phyloP scores from a whole-genome alignment of 2,888 invertebrate genomes.

The Synergus gifuensis region DNA sequence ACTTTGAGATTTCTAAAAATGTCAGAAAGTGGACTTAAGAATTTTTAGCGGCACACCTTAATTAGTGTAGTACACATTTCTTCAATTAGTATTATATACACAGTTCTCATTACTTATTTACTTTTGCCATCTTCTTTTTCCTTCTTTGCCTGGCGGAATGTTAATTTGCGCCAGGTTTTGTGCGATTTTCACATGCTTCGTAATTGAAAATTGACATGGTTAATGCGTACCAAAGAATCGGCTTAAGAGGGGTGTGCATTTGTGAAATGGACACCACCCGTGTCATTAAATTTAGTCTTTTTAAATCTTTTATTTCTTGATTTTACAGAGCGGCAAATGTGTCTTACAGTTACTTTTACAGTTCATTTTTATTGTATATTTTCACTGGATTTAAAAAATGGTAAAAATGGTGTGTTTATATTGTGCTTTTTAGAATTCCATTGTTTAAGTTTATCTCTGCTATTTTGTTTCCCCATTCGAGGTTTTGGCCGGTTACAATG shows the following conservation, averaged over 20 bases:
- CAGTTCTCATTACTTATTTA: slow-evolving; percentile 22
- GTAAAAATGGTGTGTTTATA: background rate
- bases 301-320: background rate
- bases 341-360: background rate
- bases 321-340: background rate
- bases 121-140: slow-evolving; percentile 13
- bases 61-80: slow-evolving; percentile 27
- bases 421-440: slow-evolving; percentile 9
- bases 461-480: background rate
- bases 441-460: slow-evolving; percentile 1
- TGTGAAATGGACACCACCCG: no score
- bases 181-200: slow-evolving; percentile 12
- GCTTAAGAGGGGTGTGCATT: background rate
- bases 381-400: background rate
- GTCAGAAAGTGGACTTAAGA: background rate
- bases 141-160: slow-evolving; percentile 8
- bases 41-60: slow-evolving; percentile 3
- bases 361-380: background rate
- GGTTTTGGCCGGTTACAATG: background rate
- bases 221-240: slow-evolving; percentile 6
- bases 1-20: slow-evolving; percentile 24
- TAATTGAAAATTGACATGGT: slow-evolving; percentile 31
- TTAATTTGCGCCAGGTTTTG: slow-evolving; percentile 26
- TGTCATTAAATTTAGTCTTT: background rate
- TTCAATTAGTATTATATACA: slow-evolving; percentile 30